These are phyloP conservation scores for Orbicella faveolata DNA, from an alignment of 64 coral and sea anemone genomes.

Conservation along the genomic window DNA sequence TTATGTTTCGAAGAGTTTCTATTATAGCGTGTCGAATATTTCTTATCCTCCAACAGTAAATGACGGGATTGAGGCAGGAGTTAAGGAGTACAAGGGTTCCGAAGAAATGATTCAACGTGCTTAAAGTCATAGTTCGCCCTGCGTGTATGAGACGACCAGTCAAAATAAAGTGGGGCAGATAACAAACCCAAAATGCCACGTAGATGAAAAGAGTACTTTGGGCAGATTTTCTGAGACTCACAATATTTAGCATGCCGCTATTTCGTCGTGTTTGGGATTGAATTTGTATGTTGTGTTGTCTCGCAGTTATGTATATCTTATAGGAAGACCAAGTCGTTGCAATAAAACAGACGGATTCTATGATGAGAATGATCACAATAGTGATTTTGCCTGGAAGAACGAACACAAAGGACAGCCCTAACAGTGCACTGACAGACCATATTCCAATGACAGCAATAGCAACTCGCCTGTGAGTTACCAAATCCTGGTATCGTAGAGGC, in stretches of 20 bases:
- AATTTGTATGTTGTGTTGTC: neutral
- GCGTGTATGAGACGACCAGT: neutral
- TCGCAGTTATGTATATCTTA: too few species aligned
- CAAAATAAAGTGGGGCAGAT: neutral
- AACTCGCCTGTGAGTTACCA: neutral
- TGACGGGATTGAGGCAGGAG: conserved; percentile 5
- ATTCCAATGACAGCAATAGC: neutral
- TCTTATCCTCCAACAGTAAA: conserved; percentile 3
- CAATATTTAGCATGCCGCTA: too few species aligned
- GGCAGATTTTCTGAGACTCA: neutral
- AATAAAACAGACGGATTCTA: too few species aligned
- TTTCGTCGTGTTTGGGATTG: neutral
- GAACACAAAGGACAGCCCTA: neutral
- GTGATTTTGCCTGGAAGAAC: neutral
- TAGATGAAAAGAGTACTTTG: neutral
- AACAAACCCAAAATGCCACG: neutral
- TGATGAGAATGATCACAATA: too few species aligned
- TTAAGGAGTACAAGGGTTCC: neutral
- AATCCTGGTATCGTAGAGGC: neutral
- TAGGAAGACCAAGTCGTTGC: too few species aligned
- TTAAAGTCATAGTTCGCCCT: neutral
- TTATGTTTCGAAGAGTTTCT: neutral
- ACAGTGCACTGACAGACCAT: neutral
- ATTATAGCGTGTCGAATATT: neutral
- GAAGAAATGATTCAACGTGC: neutral